phyloP scores from a whole-genome alignment of 2,113 vertebrate genomes.

The Pygoscelis antarcticus region DNA sequence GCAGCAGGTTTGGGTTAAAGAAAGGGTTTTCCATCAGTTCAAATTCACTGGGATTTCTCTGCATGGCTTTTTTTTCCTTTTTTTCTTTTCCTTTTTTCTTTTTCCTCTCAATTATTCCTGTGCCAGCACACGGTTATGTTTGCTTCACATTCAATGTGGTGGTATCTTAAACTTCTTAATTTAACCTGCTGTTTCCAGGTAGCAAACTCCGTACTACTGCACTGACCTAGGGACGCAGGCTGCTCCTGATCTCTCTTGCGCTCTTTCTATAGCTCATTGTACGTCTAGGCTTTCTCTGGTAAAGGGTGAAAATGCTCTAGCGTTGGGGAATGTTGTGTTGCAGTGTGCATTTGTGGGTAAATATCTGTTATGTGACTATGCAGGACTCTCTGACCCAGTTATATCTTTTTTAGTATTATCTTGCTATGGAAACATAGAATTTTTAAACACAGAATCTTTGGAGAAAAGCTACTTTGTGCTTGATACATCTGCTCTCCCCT shows the following conservation, averaged over 20 bases:
- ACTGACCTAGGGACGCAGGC: background rate
- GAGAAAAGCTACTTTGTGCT: background rate
- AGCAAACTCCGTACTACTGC: background rate
- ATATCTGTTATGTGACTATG: background rate
- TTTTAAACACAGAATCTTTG: background rate
- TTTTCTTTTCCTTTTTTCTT: too few species aligned
- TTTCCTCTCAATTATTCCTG: background rate
- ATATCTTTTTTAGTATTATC: background rate
- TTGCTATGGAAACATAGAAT: background rate
- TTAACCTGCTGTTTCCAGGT: background rate
- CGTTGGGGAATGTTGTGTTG: background rate
- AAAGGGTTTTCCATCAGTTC: background rate
- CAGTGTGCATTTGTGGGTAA: background rate
- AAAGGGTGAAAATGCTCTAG: background rate
- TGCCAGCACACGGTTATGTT: background rate
- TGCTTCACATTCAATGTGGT: background rate
- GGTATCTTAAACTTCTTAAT: background rate
- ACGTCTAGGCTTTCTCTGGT: background rate
- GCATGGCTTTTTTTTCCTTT: background rate
- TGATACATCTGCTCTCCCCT: background rate
- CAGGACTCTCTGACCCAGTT: background rate
- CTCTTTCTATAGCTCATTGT: background rate
- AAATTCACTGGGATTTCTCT: background rate
- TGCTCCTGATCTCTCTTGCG: background rate
- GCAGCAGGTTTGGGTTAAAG: background rate